phyloP scores from a whole-genome alignment of 2,888 invertebrate species.

The Monopis laevigella region DNA sequence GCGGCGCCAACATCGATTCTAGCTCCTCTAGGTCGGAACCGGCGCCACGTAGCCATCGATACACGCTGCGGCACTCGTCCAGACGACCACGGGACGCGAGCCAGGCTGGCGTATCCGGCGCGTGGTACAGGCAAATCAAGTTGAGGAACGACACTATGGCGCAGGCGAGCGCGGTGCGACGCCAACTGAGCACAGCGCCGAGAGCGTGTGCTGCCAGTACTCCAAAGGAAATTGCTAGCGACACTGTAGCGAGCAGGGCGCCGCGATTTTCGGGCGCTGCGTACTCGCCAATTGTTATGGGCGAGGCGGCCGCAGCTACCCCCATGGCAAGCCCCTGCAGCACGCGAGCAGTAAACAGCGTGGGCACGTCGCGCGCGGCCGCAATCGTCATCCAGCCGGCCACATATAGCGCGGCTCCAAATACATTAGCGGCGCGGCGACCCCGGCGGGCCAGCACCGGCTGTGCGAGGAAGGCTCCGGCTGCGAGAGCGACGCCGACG shows the following conservation, averaged over 20 bases:
- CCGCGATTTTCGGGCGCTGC: conserved; percentile 66
- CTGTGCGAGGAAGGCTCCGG: conserved; percentile 36
- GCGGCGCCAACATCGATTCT: conserved; percentile 34
- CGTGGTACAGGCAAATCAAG: conserved; percentile 35
- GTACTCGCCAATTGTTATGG: conserved; percentile 61
- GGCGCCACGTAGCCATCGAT: conserved; percentile 65
- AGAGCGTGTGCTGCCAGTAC: conserved; percentile 66
- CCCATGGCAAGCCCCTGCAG: conserved; percentile 59
- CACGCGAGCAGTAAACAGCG: conserved; percentile 32
- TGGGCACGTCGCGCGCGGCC: conserved; percentile 33
- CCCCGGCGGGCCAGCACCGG: conserved; percentile 59
- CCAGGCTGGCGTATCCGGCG: conserved; percentile 73
- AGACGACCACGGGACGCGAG: conserved; percentile 61
- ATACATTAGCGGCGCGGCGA: conserved; percentile 49
- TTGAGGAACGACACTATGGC: conserved; percentile 47
- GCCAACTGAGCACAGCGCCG: conserved; percentile 68
- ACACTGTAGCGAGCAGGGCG: conserved; percentile 61
- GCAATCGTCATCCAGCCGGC: conserved; percentile 61
- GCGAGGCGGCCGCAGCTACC: conserved; percentile 49
- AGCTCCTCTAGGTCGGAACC: conserved; percentile 41
- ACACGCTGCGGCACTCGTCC: conserved; percentile 59
- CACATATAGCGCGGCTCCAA: conserved; percentile 46
- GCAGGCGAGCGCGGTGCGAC: conserved; percentile 53
- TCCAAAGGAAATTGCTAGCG: conserved; percentile 63
- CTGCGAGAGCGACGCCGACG: conserved; percentile 36